Base-by-base conservation (phyloP, 2,797 vertebrate species). In the Pangasius sanitwongsei region DNA sequence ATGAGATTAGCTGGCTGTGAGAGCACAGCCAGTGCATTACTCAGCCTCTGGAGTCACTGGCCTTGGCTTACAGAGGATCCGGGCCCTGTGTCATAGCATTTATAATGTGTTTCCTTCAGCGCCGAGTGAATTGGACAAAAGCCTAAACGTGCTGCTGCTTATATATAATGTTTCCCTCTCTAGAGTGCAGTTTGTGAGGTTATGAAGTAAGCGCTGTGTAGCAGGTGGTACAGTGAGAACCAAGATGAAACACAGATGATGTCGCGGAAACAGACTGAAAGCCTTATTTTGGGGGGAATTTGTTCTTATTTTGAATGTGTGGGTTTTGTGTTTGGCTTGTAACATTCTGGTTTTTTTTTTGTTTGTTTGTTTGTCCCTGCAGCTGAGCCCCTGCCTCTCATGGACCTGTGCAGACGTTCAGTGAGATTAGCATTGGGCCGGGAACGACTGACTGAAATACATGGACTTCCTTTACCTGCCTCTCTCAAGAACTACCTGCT, bases 401-500 rank as follows among this genome's bases (percentile, higher is more conserved):
- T 99, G 98, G 98, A 99, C 92, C 96, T 99, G 87, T 99, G 98
- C 94, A 97, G 99, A 70, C 97, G 99, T 83, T 98, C 98, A 0
- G 98, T 99, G 91, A 94, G 98, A 91, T 96, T 98, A 61, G 98
- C 99, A 1, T 94, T 99, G 94, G 98, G 99, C 94, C 97, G 97
- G 95, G 98, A 98, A 53, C 97, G 98, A 15, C 96, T 99, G 92
- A 93, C 93, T 13, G 97, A 98, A 95, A 99, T 99, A 94, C 97
- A 97, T 34, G 90, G 95, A 0, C 97, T 99, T 92, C 98, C 99
- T 12, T 95, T 99, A 93, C 99, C 99, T 0, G 98, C 97, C 44
- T 97, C 98, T 87, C 98, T 99, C 93, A 99, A 99, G 96, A 98
- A 97, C 94, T 99, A 99, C 95, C 97, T 99, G 95, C 98, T 99